phyloP scores from a whole-genome alignment of 2,888 invertebrate species.

The Axea sp. region DNA sequence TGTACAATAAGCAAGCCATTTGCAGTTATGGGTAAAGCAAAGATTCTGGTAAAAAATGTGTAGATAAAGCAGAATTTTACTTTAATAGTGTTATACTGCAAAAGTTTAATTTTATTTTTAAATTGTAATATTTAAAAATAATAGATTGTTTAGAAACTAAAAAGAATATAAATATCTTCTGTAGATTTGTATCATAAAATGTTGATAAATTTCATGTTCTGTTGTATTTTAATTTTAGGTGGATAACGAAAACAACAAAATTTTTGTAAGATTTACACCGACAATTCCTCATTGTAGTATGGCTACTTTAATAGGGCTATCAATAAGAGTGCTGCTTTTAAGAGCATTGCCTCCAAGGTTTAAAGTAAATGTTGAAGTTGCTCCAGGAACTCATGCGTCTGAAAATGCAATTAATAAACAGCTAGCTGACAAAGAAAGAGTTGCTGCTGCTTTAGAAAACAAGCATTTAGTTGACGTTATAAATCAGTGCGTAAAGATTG shows the following conservation, averaged over 20 bases:
- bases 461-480: slow-evolving; percentile 93
- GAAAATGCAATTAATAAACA: slow-evolving; percentile 98
- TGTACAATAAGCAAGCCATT: no score
- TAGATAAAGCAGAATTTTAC: no score
- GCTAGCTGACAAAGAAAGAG: slow-evolving; percentile 97
- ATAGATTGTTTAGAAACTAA: no score
- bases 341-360: slow-evolving; percentile 90
- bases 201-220: no score
- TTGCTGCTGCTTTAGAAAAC: slow-evolving; percentile 98
- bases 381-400: slow-evolving; percentile 95
- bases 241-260: slow-evolving; percentile 85
- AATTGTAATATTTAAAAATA: no score
- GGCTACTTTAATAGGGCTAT: slow-evolving; percentile 96
- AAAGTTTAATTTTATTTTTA: no score
- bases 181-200: no score
- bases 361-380: slow-evolving; percentile 92
- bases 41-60: no score
- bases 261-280: slow-evolving; percentile 93
- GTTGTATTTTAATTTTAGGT: slow-evolving; percentile 83
- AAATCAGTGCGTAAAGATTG: slow-evolving; percentile 89
- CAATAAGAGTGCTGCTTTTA: slow-evolving; percentile 94
- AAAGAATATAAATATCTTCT: no score
- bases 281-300: slow-evolving; percentile 99
- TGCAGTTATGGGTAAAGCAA: no score
- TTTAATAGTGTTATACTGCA: no score